phyloP scores from a whole-genome alignment of 2,113 vertebrate species.

The Mormyrus iriodes region DNA sequence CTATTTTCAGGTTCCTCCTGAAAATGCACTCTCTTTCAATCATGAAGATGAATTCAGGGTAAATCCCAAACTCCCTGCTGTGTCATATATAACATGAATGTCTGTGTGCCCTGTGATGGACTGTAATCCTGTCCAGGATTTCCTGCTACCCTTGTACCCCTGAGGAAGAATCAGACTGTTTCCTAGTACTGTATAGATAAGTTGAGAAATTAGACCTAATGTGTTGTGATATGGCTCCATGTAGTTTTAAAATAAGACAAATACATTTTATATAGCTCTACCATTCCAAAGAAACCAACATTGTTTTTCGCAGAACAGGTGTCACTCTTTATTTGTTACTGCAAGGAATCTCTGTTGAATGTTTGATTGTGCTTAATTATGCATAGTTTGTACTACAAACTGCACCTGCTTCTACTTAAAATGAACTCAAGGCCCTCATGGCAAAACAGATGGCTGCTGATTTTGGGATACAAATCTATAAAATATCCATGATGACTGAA shows the following conservation, averaged over 20 bases:
- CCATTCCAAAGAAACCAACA: neutral
- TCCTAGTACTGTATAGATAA: neutral
- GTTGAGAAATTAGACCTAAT: neutral
- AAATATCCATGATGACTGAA: neutral
- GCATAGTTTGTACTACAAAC: neutral
- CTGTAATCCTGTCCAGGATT: neutral
- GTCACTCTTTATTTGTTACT: constrained; percentile 3
- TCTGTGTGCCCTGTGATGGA: neutral
- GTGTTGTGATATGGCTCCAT: neutral
- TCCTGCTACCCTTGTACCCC: no score
- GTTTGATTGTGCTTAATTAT: constrained; percentile 14
- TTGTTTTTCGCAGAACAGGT: constrained; percentile 12
- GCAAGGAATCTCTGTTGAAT: neutral
- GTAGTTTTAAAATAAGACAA: neutral
- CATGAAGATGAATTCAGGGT: neutral
- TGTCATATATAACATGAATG: neutral
- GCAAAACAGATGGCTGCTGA: constrained; percentile 7
- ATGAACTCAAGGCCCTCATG: neutral
- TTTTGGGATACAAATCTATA: constrained; percentile 5
- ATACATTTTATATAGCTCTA: neutral
- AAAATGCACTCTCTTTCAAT: neutral
- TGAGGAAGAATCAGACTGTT: neutral
- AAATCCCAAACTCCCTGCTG: neutral
- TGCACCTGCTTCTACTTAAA: constrained; percentile 24
- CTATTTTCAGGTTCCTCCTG: neutral